Evolutionary conservation across 2,113 vertebrate genomes (phyloP).

Genomic region (Nyctibius bracteatus): DNA sequence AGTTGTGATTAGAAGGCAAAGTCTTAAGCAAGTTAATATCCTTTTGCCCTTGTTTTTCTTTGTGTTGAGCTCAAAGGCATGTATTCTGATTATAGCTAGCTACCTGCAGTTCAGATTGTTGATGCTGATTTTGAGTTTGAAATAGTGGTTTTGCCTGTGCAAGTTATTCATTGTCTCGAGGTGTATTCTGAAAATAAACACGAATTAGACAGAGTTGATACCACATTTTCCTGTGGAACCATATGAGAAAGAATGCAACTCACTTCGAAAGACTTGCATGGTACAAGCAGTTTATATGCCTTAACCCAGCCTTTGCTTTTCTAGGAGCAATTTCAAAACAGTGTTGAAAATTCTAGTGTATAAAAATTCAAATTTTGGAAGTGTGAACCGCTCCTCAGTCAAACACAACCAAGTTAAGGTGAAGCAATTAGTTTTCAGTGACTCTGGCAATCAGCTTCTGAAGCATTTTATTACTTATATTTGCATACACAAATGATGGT

Average conservation of each 20-base stretch:
- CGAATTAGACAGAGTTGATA: neutral
- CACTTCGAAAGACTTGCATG: neutral
- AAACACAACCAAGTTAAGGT: neutral
- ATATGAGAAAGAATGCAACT: neutral
- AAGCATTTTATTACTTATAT: neutral
- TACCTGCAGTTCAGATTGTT: slow-evolving; percentile 45
- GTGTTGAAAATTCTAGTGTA: neutral
- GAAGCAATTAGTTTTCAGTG: neutral
- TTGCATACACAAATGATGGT: neutral
- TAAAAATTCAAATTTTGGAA: neutral
- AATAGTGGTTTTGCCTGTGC: neutral
- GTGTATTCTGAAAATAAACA: neutral
- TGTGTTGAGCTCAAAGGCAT: neutral
- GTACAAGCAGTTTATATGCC: neutral
- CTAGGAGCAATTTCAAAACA: neutral
- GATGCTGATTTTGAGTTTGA: neutral
- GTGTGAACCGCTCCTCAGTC: neutral
- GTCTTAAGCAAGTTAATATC: neutral
- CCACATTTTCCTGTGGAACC: neutral
- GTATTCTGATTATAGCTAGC: neutral
- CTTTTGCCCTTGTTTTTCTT: neutral
- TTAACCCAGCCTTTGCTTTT: neutral
- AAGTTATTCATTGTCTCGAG: neutral
- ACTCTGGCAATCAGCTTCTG: neutral
- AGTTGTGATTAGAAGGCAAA: neutral